Evolutionary conservation across 92 coral and sea anemone species (phyloP), one percentile per base, ranked within the genome.

Genomic region (Phenganax stokvisi): DNA sequence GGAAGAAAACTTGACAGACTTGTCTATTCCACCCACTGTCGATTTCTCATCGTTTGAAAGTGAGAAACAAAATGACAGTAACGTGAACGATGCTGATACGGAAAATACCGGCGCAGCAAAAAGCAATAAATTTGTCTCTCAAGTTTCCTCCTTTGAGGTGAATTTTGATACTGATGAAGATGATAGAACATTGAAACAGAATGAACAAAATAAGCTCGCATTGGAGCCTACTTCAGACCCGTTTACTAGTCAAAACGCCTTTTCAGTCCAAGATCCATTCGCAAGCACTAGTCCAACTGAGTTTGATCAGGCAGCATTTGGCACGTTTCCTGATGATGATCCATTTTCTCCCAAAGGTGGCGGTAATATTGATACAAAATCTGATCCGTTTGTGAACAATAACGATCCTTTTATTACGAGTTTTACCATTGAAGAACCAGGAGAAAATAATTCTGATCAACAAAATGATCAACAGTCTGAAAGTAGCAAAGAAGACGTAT

Each of bases 291-390:
- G 81, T 27, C 15, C 82, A 15, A 55, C 61, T 3, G 71, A 81
- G 37, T 58, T 73, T 15, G 83, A 65, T 27, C 29, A 51, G 56
- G 76, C 75, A 30, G 83, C 80, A 37, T 72, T 86, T 57, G 82
- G 4, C 47, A 85, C 74, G 55, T 59, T 84, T 63, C 61, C 85
- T 16, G 85, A 85, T 82, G 87, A 81, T 59, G 90, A 86, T 60
- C 86, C 90, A 31, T 89, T 89, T 76, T 89, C 88, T 58, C 84
- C 76, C 68, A 83, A 66, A 66, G 79, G 75, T 57, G 78, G 63
- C 28, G 63, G 20, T 61, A 82, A 85, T 37, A 69, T 57, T 10
- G 82, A 59, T 61, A 52, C 83, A 29, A 51, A 29, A 30, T 64
- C 83, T 10, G 83, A 79, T 53, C 83, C 83, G 2, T 79, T 79